These are phyloP conservation scores for Plutella xylostella DNA, from an alignment of 2,888 invertebrate species.

Conservation along the genomic window DNA sequence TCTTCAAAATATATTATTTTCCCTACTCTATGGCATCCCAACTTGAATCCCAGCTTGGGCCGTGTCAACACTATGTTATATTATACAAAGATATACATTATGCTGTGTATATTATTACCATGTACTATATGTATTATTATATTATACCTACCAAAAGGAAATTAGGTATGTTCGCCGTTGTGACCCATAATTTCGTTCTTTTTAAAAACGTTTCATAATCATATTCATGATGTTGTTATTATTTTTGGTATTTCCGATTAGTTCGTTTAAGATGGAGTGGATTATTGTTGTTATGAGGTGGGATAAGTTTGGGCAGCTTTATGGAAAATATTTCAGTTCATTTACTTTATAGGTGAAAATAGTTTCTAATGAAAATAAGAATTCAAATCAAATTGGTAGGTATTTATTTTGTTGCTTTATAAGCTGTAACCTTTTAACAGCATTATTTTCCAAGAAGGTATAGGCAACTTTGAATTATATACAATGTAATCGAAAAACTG, in stretches of 20 bases:
- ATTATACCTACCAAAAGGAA: neutral
- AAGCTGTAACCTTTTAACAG: too few relatives aligned
- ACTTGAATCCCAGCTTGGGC: neutral
- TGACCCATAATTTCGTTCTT: neutral
- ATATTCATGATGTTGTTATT: conserved; percentile 2
- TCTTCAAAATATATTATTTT: too few relatives aligned
- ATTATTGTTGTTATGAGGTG: neutral
- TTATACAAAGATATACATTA: conserved; percentile 7
- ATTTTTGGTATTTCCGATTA: conserved; percentile 1
- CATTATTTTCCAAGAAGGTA: too few relatives aligned
- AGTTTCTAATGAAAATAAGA: too few relatives aligned
- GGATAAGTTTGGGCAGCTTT: too few relatives aligned
- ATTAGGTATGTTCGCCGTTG: neutral
- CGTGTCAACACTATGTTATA: conserved; percentile 6
- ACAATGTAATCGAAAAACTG: too few relatives aligned
- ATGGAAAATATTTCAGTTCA: too few relatives aligned
- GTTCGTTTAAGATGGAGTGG: neutral
- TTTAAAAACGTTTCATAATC: neutral
- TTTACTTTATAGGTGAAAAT: too few relatives aligned
- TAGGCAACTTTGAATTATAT: too few relatives aligned
- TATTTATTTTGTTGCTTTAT: too few relatives aligned
- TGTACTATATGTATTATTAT: neutral
- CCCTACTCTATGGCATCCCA: neutral
- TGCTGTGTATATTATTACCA: neutral
- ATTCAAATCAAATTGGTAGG: too few relatives aligned